phyloP scores from a whole-genome alignment of 2,113 vertebrate genomes.

The Pimephales promelas region DNA sequence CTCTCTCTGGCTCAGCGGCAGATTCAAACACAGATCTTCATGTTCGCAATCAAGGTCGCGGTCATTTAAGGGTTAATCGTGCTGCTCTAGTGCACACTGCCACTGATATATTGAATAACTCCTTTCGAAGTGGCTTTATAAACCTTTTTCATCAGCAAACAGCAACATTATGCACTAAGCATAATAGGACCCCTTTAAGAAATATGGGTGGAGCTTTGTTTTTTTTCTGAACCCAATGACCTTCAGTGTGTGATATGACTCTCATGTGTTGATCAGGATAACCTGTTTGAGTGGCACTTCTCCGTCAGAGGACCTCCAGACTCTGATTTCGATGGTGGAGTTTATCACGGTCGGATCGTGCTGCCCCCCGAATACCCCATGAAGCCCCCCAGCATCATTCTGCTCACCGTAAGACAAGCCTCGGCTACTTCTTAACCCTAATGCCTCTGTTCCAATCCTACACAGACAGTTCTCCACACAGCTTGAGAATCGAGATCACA shows the following conservation, averaged over 20 bases:
- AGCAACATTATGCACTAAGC: too few relatives aligned
- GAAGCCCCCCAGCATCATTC: constrained; percentile 98
- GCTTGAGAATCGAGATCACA: neutral
- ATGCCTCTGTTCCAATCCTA: neutral
- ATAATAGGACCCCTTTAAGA: too few relatives aligned
- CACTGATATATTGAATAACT: too few relatives aligned
- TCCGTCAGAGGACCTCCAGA: constrained; percentile 96
- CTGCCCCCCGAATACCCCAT: constrained; percentile 97
- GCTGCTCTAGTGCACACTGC: too few relatives aligned
- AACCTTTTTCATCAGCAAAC: too few relatives aligned
- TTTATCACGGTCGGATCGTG: constrained; percentile 96
- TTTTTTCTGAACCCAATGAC: too few relatives aligned
- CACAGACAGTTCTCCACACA: neutral
- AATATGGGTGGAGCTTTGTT: too few relatives aligned
- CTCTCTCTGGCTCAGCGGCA: too few relatives aligned
- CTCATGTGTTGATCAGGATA: constrained; percentile 81
- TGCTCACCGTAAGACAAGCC: constrained; percentile 86
- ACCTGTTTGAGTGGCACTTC: constrained; percentile 99
- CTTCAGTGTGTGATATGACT: neutral
- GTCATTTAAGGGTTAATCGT: too few relatives aligned
- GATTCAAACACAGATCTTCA: too few relatives aligned
- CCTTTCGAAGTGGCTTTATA: too few relatives aligned
- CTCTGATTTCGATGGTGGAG: constrained; percentile 94
- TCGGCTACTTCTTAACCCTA: neutral
- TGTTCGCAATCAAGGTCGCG: too few relatives aligned